Conservation (phyloP, 2,113 vertebrate genomes). For the Campylomormyrus tamandua region DNA sequence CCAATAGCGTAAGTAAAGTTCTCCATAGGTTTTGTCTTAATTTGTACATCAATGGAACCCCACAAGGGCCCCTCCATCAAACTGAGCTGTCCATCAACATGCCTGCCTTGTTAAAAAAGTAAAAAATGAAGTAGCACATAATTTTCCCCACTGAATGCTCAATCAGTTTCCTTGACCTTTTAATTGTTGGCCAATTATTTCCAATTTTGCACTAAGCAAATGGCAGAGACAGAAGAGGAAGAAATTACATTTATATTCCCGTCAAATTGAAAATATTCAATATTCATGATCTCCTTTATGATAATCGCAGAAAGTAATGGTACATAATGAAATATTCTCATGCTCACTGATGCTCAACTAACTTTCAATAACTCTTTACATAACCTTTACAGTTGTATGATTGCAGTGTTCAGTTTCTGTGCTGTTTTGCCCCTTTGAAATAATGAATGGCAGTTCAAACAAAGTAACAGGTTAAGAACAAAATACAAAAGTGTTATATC, state of each 20-base stretch:
- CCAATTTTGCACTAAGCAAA: not conserved
- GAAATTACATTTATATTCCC: not conserved
- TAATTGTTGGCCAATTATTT: slow-evolving; percentile 10
- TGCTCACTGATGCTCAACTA: slow-evolving; percentile 2
- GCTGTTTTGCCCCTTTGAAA: not conserved
- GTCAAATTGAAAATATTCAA: slow-evolving; percentile 9
- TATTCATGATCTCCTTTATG: slow-evolving; percentile 9
- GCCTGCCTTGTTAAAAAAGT: not conserved
- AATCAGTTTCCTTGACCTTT: not conserved
- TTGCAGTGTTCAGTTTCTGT: not conserved
- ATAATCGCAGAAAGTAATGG: not conserved
- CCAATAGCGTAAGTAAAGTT: not conserved
- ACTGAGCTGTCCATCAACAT: not conserved
- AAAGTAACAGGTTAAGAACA: not conserved
- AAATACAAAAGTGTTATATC: not conserved
- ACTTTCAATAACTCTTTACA: not conserved
- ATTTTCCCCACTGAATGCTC: not conserved
- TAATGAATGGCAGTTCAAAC: not conserved
- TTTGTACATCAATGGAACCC: slow-evolving; percentile 4
- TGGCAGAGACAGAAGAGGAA: not conserved
- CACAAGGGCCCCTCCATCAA: slow-evolving; percentile 1
- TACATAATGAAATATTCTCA: slow-evolving; percentile 15
- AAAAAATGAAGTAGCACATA: not conserved
- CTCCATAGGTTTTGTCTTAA: not conserved
- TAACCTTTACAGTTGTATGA: slow-evolving; percentile 6